Evolutionary conservation across 2,888 invertebrate genomes (phyloP), one percentile per base, ranked within the genome.

Genomic region (Boloria selene): DNA sequence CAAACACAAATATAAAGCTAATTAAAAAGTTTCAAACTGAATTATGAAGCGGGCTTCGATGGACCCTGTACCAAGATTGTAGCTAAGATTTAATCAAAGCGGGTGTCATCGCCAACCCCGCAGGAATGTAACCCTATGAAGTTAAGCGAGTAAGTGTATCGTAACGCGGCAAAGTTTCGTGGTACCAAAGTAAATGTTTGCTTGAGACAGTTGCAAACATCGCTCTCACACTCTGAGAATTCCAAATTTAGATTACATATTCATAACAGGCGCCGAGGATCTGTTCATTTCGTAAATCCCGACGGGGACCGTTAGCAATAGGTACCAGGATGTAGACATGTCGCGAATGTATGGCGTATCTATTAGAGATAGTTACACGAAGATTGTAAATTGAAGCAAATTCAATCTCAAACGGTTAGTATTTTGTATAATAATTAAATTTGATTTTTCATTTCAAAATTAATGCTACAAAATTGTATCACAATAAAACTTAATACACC

Each of bases 1-100:
- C 90, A 91, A 92, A 92, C 89, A 92, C 91, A 92, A 92, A 92
- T 90, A 91, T 91, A 91, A 92, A 92, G 90, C 91, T 92, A 92
- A 92, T 92, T 92, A 90, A 92, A 92, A 92, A 92, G 91, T 92
- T 92, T 86, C 83, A 86, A 92, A 92, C 91, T 90, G 88, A 91
- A 91, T 92, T 92, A 92, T 92, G 90, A 90, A 91, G 90, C 91
- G 90, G 92, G 90, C 87, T 85, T 86, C 83, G 85, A 84, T 85
- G 84, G 86, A 80, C 90, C 85, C 85, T 73, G 89, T 86, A 90
- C 90, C 87, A 89, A 87, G 89, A 88, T 89, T 88, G 84, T 83
- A 81, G 80, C 81, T 75, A 84, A 88, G 90, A 88, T 90, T 90
- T 85, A 86, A 88, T 87, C 85, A 84, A 81, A 86, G 84, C 79